phyloP scores from a whole-genome alignment of 2,888 invertebrate species.

The Erebia palarica region DNA sequence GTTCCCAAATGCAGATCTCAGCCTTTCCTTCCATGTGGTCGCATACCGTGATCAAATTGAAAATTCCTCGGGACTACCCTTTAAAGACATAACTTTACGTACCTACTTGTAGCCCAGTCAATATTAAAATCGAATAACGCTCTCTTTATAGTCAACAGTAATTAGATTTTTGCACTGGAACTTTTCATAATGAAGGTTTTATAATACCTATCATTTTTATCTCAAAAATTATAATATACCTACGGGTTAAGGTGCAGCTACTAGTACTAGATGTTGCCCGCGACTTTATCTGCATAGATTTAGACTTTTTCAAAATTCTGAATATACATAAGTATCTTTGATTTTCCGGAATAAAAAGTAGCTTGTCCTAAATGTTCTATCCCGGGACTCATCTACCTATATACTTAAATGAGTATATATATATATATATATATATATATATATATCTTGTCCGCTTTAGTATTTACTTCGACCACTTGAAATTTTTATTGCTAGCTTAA shows the following conservation, averaged over 20 bases:
- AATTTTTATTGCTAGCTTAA: no score
- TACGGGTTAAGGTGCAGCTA: not conserved
- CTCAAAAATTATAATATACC: not conserved
- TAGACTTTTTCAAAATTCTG: no score
- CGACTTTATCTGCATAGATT: no score
- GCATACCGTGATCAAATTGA: slow-evolving; percentile 67
- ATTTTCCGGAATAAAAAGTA: no score
- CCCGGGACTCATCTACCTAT: no score
- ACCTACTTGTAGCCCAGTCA: slow-evolving; percentile 29
- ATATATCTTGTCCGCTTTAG: no score
- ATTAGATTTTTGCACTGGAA: slow-evolving; percentile 10
- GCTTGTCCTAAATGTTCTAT: no score
- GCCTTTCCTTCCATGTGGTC: slow-evolving; percentile 59
- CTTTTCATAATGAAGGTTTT: slow-evolving; percentile 1
- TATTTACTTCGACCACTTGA: no score
- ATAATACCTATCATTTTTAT: not conserved
- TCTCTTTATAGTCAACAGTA: slow-evolving; percentile 11
- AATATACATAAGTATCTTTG: no score
- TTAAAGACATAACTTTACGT: slow-evolving; percentile 42
- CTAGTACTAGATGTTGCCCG: no score
- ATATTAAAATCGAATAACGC: slow-evolving; percentile 27
- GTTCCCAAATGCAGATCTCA: slow-evolving; percentile 64
- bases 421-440: no score
- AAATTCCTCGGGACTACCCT: slow-evolving; percentile 64
- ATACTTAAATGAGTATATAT: no score